These are phyloP conservation scores for Popillia japonica DNA, from an alignment of 1,140 invertebrate genomes.

Conservation along the genomic window DNA sequence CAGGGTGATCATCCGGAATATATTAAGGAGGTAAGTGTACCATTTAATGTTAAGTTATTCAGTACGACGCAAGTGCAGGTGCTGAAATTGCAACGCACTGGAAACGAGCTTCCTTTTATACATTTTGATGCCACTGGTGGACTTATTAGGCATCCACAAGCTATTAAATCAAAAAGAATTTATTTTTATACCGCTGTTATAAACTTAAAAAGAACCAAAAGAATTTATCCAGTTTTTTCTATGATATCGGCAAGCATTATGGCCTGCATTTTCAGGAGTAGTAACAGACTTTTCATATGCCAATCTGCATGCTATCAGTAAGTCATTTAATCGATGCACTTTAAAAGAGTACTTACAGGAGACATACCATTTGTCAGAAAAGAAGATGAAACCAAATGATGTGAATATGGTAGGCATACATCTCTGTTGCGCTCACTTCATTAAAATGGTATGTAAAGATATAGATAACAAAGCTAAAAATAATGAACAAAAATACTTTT, in stretches of 20 bases:
- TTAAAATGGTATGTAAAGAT: conserved; percentile 22
- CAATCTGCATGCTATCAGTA: neutral
- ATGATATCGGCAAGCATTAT: neutral
- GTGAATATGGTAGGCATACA: conserved; percentile 5
- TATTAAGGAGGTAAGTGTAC: conserved; percentile 33
- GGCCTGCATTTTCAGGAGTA: conserved; percentile 11
- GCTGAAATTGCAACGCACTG: neutral
- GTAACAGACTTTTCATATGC: neutral
- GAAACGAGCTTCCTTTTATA: neutral
- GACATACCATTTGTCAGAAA: conserved; percentile 1
- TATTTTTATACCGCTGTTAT: conserved; percentile 25
- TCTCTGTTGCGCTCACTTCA: conserved; percentile 33
- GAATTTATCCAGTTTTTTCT: conserved; percentile 21
- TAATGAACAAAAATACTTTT: neutral
- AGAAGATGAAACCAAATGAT: conserved; percentile 17
- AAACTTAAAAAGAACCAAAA: neutral
- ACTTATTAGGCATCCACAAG: conserved; percentile 8
- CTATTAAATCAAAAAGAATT: conserved; percentile 22
- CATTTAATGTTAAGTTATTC: conserved; percentile 35
- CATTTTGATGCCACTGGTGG: conserved; percentile 32
- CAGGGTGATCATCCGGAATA: conserved; percentile 24
- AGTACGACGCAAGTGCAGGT: conserved; percentile 17
- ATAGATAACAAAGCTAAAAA: conserved; percentile 23
- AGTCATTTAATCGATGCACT: conserved; percentile 10
- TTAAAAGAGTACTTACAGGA: neutral